Conservation (phyloP, 2,888 invertebrate species). For the Platycnemis pennipes region DNA sequence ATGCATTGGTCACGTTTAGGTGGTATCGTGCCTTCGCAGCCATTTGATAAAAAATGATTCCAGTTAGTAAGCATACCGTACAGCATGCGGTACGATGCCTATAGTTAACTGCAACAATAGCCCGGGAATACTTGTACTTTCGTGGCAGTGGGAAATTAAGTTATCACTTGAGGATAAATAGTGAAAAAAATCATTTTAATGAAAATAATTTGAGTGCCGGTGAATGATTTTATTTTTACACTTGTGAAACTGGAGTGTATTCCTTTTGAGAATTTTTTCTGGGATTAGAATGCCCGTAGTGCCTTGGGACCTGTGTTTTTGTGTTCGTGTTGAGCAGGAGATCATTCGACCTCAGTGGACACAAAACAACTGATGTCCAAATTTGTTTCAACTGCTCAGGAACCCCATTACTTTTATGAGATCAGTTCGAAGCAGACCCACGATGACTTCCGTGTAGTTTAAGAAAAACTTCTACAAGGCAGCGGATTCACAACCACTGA, state of each 20-base stretch:
- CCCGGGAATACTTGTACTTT: too few species aligned
- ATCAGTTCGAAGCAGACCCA: constrained; percentile 58
- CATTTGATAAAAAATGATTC: too few species aligned
- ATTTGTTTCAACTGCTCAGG: constrained; percentile 29
- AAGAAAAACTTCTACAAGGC: neutral
- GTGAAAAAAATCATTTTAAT: too few species aligned
- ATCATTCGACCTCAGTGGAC: neutral
- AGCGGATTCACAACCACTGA: neutral
- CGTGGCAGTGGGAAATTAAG: too few species aligned
- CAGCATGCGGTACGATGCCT: too few species aligned
- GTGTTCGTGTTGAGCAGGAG: constrained; percentile 26
- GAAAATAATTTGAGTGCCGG: too few species aligned
- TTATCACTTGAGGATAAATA: too few species aligned
- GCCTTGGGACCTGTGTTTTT: neutral
- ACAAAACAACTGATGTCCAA: neutral
- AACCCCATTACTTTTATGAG: constrained; percentile 47
- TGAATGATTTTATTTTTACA: too few species aligned
- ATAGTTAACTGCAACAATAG: too few species aligned
- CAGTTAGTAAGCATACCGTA: too few species aligned
- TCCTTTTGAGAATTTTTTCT: neutral
- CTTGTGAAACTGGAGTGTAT: neutral
- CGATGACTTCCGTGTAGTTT: neutral
- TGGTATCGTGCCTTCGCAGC: too few species aligned
- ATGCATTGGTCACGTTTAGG: too few species aligned
- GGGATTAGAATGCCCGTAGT: neutral